Conservation (phyloP, 1,140 invertebrate species). For the Pseudomyrmex flavicornis region DNA sequence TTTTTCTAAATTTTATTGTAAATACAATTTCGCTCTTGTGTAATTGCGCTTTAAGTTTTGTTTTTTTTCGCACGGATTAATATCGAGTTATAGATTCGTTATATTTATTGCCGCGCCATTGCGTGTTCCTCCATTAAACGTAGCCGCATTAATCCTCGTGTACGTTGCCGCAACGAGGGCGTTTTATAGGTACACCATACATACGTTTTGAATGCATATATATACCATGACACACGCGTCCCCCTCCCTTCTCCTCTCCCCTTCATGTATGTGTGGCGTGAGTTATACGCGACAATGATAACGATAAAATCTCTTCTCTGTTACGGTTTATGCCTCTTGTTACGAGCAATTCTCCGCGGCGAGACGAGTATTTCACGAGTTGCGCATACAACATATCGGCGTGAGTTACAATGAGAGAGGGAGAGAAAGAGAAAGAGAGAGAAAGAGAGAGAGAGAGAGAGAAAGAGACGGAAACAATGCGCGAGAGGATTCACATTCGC, state of each 20-base stretch:
- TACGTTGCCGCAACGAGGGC: neutral
- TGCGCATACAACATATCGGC: constrained; percentile 9
- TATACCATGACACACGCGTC: neutral
- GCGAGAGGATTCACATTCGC: neutral
- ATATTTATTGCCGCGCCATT: neutral
- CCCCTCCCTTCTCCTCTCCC: neutral
- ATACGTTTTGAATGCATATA: neutral
- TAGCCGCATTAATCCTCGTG: neutral
- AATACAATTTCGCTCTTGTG: neutral
- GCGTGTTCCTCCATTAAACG: neutral
- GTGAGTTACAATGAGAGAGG: neutral
- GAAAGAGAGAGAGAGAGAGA: too few relatives aligned
- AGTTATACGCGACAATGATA: constrained; percentile 44
- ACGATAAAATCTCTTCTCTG: constrained; percentile 51
- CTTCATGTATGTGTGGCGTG: neutral
- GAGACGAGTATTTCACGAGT: constrained; percentile 22
- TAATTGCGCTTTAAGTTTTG: neutral
- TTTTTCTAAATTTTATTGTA: too few relatives aligned
- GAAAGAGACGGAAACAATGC: too few relatives aligned
- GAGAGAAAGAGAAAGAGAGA: too few relatives aligned
- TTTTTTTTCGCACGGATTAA: constrained; percentile 1
- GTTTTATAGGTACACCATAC: neutral
- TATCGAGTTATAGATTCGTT: neutral
- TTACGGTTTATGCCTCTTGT: constrained; percentile 44
- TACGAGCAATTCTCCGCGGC: constrained; percentile 31